Evolutionary conservation across 2,888 invertebrate species (phyloP).

Genomic region (Pachymerium ferrugineum): DNA sequence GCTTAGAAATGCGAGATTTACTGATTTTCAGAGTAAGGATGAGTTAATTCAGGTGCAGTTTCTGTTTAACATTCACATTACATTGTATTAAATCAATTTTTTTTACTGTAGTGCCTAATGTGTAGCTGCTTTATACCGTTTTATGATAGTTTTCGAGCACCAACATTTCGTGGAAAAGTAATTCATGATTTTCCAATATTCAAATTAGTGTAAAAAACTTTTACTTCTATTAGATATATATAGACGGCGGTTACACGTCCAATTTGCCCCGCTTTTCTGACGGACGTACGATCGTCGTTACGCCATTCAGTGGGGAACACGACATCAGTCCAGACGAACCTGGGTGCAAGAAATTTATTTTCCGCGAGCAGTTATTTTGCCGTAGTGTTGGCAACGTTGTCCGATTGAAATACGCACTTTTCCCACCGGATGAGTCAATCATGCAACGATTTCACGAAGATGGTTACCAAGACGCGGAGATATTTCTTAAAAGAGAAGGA

Average conservation of each 20-base stretch:
- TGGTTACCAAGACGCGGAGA: neutral
- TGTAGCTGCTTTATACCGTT: conserved; percentile 30
- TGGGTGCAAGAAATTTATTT: neutral
- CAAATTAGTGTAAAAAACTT: neutral
- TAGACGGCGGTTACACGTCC: conserved; percentile 28
- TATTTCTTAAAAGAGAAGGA: conserved; percentile 25
- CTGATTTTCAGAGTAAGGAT: neutral
- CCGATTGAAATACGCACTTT: neutral
- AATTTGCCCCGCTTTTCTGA: conserved; percentile 30
- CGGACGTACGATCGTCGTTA: conserved; percentile 25
- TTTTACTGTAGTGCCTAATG: conserved; percentile 13
- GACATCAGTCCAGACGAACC: neutral
- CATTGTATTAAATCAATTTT: neutral
- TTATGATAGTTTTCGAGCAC: neutral
- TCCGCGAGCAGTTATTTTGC: neutral
- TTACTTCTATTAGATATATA: conserved; percentile 4
- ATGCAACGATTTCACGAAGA: neutral
- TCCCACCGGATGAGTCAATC: neutral
- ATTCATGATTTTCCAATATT: neutral
- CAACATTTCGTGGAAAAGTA: conserved; percentile 1
- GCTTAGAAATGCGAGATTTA: neutral
- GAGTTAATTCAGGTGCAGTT: conserved; percentile 33
- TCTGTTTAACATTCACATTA: too few species aligned
- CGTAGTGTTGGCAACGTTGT: neutral
- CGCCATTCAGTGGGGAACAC: conserved; percentile 32